Percentiles rank a stretch among this genome's conserved stretches.
Evolutionary conservation across 2,797 vertebrate genomes (phyloP).

Genomic region (Schizopygopsis malacanthus): DNA sequence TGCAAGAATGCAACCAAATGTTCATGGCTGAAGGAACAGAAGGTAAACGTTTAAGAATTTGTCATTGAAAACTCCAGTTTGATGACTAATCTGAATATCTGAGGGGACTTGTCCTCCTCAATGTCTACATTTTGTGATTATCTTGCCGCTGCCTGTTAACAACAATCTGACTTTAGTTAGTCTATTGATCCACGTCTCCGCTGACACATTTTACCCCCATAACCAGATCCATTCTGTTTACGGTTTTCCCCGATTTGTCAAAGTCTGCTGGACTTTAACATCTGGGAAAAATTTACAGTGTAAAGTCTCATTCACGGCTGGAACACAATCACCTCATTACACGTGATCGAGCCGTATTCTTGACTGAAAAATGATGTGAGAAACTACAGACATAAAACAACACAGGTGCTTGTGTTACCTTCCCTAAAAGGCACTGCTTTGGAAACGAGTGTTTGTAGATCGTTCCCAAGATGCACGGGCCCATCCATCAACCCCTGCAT

Average conservation of each 20-base stretch:
- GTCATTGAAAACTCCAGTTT: not conserved
- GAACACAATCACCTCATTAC: conserved; percentile 2
- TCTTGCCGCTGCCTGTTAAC: not conserved
- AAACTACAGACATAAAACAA: not conserved
- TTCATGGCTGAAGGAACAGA: not conserved
- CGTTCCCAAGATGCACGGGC: conserved; percentile 42
- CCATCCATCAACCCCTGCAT: conserved; percentile 43
- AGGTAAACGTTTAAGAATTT: not conserved
- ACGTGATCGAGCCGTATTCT: conserved; percentile 7
- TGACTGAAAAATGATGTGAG: conserved; percentile 27
- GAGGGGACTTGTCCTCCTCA: not conserved
- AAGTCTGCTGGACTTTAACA: conserved; percentile 22
- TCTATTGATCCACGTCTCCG: conserved; percentile 39
- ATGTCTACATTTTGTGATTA: not conserved
- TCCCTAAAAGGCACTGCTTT: conserved; percentile 53
- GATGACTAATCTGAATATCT: not conserved
- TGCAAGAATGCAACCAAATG: not conserved
- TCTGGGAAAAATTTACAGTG: conserved; percentile 35
- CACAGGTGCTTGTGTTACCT: conserved; percentile 30
- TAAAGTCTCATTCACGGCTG: conserved; percentile 11
- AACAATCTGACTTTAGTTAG: conserved; percentile 23
- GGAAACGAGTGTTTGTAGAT: conserved; percentile 37
- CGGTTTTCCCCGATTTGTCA: conserved; percentile 22
- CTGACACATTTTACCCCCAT: conserved; percentile 14
- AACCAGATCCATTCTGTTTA: conserved; percentile 37